Base-by-base conservation (phyloP, 2,113 vertebrate species). In the Phoenicopterus ruber region DNA sequence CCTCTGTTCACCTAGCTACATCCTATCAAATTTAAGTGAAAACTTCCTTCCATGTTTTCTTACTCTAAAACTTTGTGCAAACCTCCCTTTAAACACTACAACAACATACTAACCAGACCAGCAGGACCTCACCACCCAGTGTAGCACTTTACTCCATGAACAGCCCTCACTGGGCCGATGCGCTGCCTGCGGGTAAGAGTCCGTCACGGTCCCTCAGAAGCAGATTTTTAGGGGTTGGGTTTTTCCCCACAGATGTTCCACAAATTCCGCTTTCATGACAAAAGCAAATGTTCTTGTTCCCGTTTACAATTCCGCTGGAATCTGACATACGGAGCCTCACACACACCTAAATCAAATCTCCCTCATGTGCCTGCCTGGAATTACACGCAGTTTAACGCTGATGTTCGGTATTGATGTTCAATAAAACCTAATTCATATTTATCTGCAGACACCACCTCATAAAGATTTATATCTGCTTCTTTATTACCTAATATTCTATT, bases 111-210 rank as follows among this genome's bases (percentile, higher is more conserved):
- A 31, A 24, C 17, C 46, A 74, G n/a, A 7, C 62, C 47, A 7
- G 40, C 57, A 59, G 65, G 73, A 50, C 55, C 38, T 54, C 42
- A 28, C 26, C n/a, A 36, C 69, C 25, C 44, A 49, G 21, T 0
- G 9, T 5, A 52, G 49, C 22, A 17, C 11, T 54, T 25, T 57
- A 38, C 71, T 50, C 28, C 20, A 20, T 0, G 3, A 34, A 44
- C 0, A 28, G 36, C 31, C 24, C 40, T 21, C 21, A 7, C 2
- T 1, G 7, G 49, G 47, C 32, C 29, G 17, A 8, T 1, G 59
- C 25, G 6, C 36, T 15, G 65, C 82, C 67, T 34, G 25, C 4
- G 17, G 80, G 34, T 29, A 28, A 24, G 6, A 82, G 44, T 5
- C 34, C 17, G 10, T 25, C 24, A 2, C 40, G 40, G 12, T 12